phyloP scores from a whole-genome alignment of 2,797 vertebrate genomes.

The Thalassophryne amazonica region DNA sequence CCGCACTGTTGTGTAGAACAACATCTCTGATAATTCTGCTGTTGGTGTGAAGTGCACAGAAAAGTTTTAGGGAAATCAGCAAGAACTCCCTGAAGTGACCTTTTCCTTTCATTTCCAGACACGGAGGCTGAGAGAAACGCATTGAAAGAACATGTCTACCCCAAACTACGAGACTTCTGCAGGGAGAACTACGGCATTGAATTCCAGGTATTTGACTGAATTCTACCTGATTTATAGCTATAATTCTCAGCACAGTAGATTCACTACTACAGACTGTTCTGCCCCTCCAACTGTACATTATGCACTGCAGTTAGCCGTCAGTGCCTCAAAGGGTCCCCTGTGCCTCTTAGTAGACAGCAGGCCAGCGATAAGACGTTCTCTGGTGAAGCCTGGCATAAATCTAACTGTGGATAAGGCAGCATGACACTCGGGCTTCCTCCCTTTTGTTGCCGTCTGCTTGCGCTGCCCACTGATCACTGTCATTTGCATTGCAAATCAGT shows the following conservation, averaged over 20 bases:
- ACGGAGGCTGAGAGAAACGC: constrained; percentile 94
- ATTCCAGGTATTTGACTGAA: constrained; percentile 87
- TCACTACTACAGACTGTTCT: constrained; percentile 9
- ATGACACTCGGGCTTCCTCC: constrained; percentile 32
- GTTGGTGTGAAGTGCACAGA: too few species aligned
- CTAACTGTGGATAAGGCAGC: constrained; percentile 28
- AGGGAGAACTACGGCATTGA: constrained; percentile 98
- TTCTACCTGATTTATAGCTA: background rate
- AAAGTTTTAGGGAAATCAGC: too few species aligned
- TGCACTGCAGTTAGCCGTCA: constrained; percentile 1
- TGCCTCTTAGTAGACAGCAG: constrained; percentile 60
- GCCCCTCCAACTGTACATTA: constrained; percentile 22
- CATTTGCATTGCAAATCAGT: constrained; percentile 77
- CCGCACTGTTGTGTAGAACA: too few species aligned
- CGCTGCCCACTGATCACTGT: constrained; percentile 44
- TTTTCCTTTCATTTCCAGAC: constrained; percentile 76
- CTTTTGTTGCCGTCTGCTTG: constrained; percentile 44
- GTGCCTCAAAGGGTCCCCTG: constrained; percentile 6
- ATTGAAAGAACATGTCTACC: constrained; percentile 94
- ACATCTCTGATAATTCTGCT: too few species aligned
- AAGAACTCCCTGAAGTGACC: background rate
- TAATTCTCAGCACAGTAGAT: background rate
- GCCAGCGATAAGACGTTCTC: constrained; percentile 58
- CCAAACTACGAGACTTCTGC: constrained; percentile 98
- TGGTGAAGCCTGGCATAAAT: constrained; percentile 33